Conservation (phyloP, 1,140 invertebrate species). For the Goniozus legneri region DNA sequence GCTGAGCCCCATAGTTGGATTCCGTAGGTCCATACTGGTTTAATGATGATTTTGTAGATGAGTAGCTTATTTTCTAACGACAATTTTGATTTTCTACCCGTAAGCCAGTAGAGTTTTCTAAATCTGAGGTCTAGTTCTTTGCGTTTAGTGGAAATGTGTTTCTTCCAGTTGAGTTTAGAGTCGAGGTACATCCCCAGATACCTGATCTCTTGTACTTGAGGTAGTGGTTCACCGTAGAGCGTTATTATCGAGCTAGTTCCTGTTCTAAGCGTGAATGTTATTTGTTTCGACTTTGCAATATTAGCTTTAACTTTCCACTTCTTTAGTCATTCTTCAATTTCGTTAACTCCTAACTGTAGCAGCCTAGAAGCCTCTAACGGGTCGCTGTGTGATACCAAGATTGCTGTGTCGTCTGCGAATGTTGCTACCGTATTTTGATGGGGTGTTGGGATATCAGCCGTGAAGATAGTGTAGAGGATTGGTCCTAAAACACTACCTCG, state of each 20-base stretch:
- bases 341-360: conserved; percentile 22
- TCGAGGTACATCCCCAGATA: conserved; percentile 2
- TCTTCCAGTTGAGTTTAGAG: not conserved
- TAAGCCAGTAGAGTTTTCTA: conserved; percentile 22
- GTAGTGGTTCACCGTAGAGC: not conserved
- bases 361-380: conserved; percentile 14
- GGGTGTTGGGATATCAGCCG: conserved; percentile 21
- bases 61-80: conserved; percentile 31
- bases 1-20: conserved; percentile 25
- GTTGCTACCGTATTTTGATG: conserved; percentile 18
- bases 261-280: not conserved
- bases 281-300: not conserved
- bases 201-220: not conserved
- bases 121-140: conserved; percentile 9
- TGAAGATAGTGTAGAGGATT: conserved; percentile 24
- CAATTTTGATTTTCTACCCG: conserved; percentile 24
- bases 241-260: not conserved
- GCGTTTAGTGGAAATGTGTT: conserved; percentile 6
- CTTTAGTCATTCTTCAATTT: not conserved
- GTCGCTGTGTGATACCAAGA: conserved; percentile 15
- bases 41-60: conserved; percentile 31
- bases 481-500: conserved; percentile 28
- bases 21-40: conserved; percentile 29
- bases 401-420: conserved; percentile 29
- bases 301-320: not conserved